Evolutionary conservation across 2,797 vertebrate species (phyloP).

Genomic region (Anniella stebbinsi): DNA sequence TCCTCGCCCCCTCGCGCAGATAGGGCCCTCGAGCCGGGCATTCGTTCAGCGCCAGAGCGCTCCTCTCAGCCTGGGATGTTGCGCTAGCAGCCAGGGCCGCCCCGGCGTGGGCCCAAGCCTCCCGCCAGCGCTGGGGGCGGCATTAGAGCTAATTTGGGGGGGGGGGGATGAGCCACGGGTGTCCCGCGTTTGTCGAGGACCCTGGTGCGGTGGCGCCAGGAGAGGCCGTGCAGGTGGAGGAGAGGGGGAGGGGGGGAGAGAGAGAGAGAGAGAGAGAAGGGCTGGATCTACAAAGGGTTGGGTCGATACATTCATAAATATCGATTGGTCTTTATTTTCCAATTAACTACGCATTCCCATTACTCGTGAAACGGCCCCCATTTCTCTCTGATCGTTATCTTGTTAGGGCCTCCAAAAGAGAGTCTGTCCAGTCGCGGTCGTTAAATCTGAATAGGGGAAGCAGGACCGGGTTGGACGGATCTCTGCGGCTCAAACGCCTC

Average conservation of each 20-base stretch:
- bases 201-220: not conserved
- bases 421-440: not conserved
- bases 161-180: not conserved
- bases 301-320: conserved; percentile 77
- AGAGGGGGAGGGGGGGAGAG: not conserved
- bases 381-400: conserved; percentile 53
- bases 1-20: no score
- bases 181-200: not conserved
- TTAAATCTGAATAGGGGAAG: not conserved
- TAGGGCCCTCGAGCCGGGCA: no score
- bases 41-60: not conserved
- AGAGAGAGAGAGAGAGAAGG: conserved; percentile 7
- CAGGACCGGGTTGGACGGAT: not conserved
- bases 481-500: not conserved
- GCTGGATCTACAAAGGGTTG: conserved; percentile 55
- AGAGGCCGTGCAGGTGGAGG: not conserved
- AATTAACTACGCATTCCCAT: conserved; percentile 72
- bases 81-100: no score
- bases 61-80: no score
- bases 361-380: conserved; percentile 47
- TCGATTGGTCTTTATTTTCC: conserved; percentile 78
- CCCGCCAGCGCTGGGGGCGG: no score
- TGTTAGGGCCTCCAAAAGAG: conserved; percentile 24
- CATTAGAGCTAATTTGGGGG: no score
- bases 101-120: no score